phyloP scores from a whole-genome alignment of 2,113 vertebrate species.

The Cichladusa arquata region DNA sequence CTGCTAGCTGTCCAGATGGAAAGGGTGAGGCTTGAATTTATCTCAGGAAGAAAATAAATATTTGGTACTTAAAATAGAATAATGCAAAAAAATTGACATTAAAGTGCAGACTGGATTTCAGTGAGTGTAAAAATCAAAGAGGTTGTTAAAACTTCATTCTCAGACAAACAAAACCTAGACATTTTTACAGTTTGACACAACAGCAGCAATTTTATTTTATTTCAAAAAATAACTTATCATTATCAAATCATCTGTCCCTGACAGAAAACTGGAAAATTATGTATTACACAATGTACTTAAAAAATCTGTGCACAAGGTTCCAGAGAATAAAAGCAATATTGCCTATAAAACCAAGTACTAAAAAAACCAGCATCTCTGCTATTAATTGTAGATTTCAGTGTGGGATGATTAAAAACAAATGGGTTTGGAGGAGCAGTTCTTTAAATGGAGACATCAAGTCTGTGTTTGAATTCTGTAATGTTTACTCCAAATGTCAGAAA shows the following conservation, averaged over 20 bases:
- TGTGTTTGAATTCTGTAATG: not conserved
- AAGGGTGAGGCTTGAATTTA: not conserved
- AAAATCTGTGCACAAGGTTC: not conserved
- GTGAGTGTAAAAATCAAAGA: not conserved
- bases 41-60: not conserved
- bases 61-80: not conserved
- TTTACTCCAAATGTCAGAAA: not conserved
- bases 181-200: constrained; percentile 1
- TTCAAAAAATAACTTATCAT: not conserved
- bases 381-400: not conserved
- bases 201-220: not conserved
- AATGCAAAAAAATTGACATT: not conserved
- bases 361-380: not conserved
- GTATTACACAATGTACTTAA: not conserved
- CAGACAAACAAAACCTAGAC: not conserved
- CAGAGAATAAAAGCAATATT: not conserved
- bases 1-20: not conserved
- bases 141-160: not conserved
- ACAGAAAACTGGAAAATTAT: not conserved
- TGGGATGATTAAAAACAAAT: constrained; percentile 13
- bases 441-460: constrained; percentile 13
- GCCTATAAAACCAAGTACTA: not conserved
- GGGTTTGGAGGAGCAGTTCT: not conserved
- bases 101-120: not conserved
- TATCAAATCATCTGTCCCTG: not conserved